phyloP scores from a whole-genome alignment of 2,797 vertebrate species.

The Rhinogobio ventralis region DNA sequence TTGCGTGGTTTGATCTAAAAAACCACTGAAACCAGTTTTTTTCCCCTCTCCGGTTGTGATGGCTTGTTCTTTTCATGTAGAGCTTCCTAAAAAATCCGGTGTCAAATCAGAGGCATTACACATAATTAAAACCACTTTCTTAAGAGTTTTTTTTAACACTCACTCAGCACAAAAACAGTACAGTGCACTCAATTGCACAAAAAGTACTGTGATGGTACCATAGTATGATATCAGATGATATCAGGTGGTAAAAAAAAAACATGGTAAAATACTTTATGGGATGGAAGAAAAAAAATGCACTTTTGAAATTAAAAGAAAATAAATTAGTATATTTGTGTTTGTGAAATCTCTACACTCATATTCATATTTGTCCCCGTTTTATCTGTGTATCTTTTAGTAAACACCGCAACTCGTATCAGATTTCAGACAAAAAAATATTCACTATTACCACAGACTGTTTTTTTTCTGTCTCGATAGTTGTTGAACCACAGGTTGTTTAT shows the following conservation, averaged over 20 bases:
- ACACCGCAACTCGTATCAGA: slow-evolving; percentile 13
- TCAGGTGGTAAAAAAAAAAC: background rate
- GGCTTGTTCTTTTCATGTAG: slow-evolving; percentile 20
- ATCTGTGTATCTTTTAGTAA: slow-evolving; percentile 3
- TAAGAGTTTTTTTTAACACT: background rate
- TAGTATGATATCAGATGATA: background rate
- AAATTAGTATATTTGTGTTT: background rate
- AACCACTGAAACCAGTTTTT: slow-evolving; percentile 70
- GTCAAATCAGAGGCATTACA: background rate
- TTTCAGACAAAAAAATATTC: background rate
- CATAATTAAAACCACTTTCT: background rate
- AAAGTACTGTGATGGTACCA: background rate
- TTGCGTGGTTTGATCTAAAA: slow-evolving; percentile 70
- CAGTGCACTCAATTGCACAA: background rate
- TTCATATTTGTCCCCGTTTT: background rate
- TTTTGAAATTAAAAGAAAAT: background rate
- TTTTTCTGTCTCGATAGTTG: background rate
- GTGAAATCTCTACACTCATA: background rate
- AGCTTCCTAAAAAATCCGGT: slow-evolving; percentile 17
- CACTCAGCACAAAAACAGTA: background rate
- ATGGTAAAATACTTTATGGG: background rate
- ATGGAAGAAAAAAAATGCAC: background rate
- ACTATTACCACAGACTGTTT: slow-evolving; percentile 26
- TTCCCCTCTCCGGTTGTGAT: slow-evolving; percentile 37
- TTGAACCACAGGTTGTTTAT: slow-evolving; percentile 43